Percentiles rank a stretch among this genome's conserved stretches.
Conservation (phyloP, 2,797 vertebrate species). For the Sebastiscus albofasciatus region DNA sequence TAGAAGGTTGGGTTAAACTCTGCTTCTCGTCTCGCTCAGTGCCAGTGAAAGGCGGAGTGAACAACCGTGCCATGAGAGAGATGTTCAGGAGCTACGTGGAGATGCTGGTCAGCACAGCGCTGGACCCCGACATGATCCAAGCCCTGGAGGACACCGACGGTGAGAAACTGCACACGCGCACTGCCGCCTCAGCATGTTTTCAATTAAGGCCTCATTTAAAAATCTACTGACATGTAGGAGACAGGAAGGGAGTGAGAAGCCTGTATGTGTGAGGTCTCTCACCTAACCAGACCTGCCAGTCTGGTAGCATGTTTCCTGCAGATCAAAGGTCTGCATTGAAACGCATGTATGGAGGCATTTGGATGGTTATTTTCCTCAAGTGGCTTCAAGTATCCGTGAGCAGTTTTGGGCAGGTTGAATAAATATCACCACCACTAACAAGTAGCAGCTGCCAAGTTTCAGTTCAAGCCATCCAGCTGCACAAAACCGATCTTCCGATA, state of each 20-base stretch:
- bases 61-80: constrained; percentile 93
- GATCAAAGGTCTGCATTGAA: background rate
- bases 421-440: background rate
- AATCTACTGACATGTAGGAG: background rate
- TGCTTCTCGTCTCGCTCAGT: constrained; percentile 51
- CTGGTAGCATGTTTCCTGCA: background rate
- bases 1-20: background rate
- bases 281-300: constrained; percentile 1
- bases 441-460: constrained; percentile 26
- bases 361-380: background rate
- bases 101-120: constrained; percentile 94
- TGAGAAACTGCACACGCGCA: constrained; percentile 60
- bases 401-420: constrained; percentile 15
- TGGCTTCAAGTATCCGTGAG: background rate
- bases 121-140: constrained; percentile 96
- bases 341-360: background rate
- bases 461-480: background rate
- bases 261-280: background rate
- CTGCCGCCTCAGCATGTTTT: background rate
- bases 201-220: background rate
- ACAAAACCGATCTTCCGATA: constrained; percentile 4
- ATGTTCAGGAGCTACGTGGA: constrained; percentile 97
- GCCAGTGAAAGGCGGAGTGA: constrained; percentile 84
- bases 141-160: constrained; percentile 94
- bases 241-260: background rate